Conservation (phyloP, 2,113 vertebrate species). For the Barbus barbus region DNA sequence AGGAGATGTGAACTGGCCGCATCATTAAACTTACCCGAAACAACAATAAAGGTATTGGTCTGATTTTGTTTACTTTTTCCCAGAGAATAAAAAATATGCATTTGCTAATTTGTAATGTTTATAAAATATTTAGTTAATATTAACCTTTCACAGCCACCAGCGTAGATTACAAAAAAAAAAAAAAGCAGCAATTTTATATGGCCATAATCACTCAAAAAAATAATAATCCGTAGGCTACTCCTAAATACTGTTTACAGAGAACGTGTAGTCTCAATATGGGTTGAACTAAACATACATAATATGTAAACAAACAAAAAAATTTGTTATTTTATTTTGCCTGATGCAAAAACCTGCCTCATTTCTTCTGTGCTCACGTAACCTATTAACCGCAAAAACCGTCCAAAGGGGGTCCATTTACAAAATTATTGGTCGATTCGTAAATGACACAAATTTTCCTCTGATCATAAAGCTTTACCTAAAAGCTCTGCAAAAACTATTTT, state of each 20-base stretch:
- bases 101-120: background rate
- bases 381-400: background rate
- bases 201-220: background rate
- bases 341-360: background rate
- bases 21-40: constrained; percentile 94
- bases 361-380: background rate
- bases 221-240: too few relatives aligned
- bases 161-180: background rate
- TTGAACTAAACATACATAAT: background rate
- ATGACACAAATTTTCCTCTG: background rate
- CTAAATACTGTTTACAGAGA: background rate
- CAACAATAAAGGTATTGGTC: constrained; percentile 91
- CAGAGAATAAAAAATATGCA: too few relatives aligned
- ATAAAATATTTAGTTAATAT: background rate
- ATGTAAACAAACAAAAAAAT: too few relatives aligned
- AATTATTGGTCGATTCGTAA: too few relatives aligned
- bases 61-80: background rate
- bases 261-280: too few relatives aligned
- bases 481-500: background rate
- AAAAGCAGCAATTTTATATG: background rate
- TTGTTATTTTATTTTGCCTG: background rate
- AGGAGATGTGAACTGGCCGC: constrained; percentile 95
- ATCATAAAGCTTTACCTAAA: background rate
- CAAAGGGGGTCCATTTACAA: background rate
- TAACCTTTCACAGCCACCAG: background rate